Base-by-base conservation (phyloP, 2,113 vertebrate genomes). In the Serranochromis macrocephalus region DNA sequence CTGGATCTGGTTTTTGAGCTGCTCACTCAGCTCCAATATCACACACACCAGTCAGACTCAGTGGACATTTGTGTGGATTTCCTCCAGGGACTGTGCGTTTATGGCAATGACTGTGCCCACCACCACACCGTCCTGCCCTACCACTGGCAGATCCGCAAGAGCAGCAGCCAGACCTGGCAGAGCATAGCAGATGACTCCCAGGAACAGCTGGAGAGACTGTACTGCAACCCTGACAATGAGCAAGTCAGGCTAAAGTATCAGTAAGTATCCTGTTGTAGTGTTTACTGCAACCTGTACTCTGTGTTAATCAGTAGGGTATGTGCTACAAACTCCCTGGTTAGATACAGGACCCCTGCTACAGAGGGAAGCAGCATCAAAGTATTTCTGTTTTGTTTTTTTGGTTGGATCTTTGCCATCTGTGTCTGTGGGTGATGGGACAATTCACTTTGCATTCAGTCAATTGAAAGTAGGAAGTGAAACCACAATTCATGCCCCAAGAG, bases 221-320 rank as follows among this genome's bases (percentile, higher is more conserved):
- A 98, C 95, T 99, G 99, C 97, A 99, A 99, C 94, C 99, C 98
- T 19, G 99, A 99, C 96, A 98, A 98, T 36, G 98, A 99, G 54
- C 97, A 97, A 91, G 97, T 98, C 96, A 97, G 97, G 94, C 96
- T 99, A 92, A 98, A 97, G 81, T 98, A 97, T 89, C 94, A 98
- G 99, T 99, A 96, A 97, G 99, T 99, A 88, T 79, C 47, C 78
- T 33, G n/a, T 40, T 36, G 7, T 21, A 9, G 51, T 73, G 47
- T 82, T 79, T 31, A 54, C 24, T 47, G 51, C 29, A 83, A 63
- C 87, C 73, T 91, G 66, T 66, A 80, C 29, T 4, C 21, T 63
- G 63, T 42, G 13, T 79, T 49, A 29, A 63, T 42, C 42, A 26
- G 3, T 31, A 7, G 19, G 73, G 5, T 36, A 40, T 21, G 7